A percentile compares a stretch with the other conserved stretches of the same genome.
phyloP scores from a whole-genome alignment of 2,113 vertebrate species.

The Pangasianodon gigas region DNA sequence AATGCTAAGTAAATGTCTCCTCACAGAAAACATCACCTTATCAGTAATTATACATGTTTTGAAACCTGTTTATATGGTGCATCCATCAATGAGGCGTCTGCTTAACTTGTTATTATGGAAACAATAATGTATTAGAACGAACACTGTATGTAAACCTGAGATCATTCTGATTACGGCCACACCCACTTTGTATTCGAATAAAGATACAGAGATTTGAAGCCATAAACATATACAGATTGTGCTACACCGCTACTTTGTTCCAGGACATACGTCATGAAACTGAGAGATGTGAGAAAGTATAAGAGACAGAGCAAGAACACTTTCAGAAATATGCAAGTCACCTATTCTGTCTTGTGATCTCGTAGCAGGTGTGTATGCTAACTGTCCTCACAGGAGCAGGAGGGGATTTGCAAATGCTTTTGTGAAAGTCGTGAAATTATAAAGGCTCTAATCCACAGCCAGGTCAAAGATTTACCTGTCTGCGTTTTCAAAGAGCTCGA shows the following conservation, averaged over 20 bases:
- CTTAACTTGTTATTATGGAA: neutral
- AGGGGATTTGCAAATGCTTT: constrained; percentile 29
- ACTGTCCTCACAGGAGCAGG: neutral
- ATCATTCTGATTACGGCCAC: too few relatives aligned
- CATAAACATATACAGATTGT: neutral
- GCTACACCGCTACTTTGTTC: neutral
- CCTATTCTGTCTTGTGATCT: neutral
- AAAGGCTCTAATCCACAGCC: constrained; percentile 39
- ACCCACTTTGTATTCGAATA: neutral
- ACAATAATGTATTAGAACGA: neutral
- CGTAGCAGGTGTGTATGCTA: neutral
- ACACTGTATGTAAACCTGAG: neutral
- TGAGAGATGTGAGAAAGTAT: neutral
- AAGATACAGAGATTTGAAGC: neutral
- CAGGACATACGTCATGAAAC: neutral
- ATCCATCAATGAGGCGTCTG: neutral
- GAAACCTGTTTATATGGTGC: neutral
- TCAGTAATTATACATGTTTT: neutral
- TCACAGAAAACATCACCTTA: neutral
- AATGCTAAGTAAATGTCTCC: too few relatives aligned
- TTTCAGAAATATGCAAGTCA: neutral
- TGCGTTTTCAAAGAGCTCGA: constrained; percentile 13
- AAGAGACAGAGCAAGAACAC: constrained; percentile 9
- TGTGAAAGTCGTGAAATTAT: constrained; percentile 35
- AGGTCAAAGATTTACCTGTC: constrained; percentile 47